These are phyloP conservation scores for Drosophila fungiperda DNA, from an alignment of 2,888 invertebrate species.

Conservation along the genomic window DNA sequence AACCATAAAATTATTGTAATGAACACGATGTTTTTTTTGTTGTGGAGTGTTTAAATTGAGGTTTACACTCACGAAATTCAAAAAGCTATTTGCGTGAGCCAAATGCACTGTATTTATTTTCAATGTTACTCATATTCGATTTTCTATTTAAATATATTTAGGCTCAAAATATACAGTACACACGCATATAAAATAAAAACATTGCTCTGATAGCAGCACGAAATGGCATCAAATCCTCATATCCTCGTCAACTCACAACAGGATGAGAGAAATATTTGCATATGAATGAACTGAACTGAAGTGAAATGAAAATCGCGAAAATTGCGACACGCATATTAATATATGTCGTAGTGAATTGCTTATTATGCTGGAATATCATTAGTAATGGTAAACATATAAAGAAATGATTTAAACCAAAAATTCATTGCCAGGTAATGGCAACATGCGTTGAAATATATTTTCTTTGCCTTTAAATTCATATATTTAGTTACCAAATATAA, in stretches of 20 bases:
- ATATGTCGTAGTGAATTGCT: background rate
- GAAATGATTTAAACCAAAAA: background rate
- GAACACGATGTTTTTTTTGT: background rate
- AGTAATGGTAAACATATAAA: background rate
- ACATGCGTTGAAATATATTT: background rate
- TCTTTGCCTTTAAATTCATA: background rate
- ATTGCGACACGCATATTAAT: constrained; percentile 24
- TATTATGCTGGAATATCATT: background rate
- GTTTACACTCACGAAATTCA: background rate
- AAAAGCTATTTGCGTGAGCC: background rate
- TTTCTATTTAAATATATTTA: background rate
- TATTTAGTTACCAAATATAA: background rate
- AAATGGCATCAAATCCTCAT: constrained; percentile 25
- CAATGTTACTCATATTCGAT: background rate
- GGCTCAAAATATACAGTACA: background rate
- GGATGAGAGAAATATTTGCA: constrained; percentile 51
- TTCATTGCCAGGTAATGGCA: background rate
- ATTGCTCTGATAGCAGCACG: constrained; percentile 10
- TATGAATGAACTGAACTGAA: constrained; percentile 42
- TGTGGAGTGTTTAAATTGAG: background rate
- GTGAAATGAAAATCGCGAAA: constrained; percentile 52
- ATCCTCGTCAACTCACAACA: constrained; percentile 2
- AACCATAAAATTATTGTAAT: background rate
- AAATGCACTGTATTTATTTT: background rate
- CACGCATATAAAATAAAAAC: background rate